Conservation (phyloP, 1,140 invertebrate genomes). For the Globodera ellingtonae region DNA sequence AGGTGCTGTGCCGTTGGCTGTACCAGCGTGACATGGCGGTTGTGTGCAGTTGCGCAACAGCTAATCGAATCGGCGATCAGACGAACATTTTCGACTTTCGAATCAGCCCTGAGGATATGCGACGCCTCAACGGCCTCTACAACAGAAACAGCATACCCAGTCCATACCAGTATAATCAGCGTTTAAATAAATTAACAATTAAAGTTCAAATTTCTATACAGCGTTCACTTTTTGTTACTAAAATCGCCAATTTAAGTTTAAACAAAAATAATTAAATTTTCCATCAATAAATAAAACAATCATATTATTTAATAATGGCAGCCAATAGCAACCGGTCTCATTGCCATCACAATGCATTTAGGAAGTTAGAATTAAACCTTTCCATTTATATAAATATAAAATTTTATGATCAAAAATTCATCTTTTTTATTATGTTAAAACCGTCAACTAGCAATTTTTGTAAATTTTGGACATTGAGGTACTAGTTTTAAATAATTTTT, state of each 20-base stretch:
- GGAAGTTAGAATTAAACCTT: no score
- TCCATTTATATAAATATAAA: no score
- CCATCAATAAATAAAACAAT: no score
- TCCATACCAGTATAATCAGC: background rate
- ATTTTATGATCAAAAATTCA: no score
- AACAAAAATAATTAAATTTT: no score
- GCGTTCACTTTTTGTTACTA: no score
- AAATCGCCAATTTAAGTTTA: no score
- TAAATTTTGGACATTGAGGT: no score
- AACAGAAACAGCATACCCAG: background rate
- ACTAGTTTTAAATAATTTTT: no score
- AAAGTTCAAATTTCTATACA: no score
- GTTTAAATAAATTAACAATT: background rate
- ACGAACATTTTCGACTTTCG: conserved; percentile 4
- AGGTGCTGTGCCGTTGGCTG: conserved; percentile 16
- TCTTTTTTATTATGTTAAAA: no score
- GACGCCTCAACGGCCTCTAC: conserved; percentile 6
- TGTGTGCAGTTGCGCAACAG: conserved; percentile 1
- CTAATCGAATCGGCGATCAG: conserved; percentile 1
- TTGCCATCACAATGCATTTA: background rate
- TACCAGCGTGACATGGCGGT: conserved; percentile 9
- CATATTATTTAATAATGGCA: background rate
- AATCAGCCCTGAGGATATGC: conserved; percentile 1
- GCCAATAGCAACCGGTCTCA: background rate
- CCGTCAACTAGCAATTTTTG: no score